Conservation (phyloP, 2,797 vertebrate genomes). For the Orestias chungarensis region DNA sequence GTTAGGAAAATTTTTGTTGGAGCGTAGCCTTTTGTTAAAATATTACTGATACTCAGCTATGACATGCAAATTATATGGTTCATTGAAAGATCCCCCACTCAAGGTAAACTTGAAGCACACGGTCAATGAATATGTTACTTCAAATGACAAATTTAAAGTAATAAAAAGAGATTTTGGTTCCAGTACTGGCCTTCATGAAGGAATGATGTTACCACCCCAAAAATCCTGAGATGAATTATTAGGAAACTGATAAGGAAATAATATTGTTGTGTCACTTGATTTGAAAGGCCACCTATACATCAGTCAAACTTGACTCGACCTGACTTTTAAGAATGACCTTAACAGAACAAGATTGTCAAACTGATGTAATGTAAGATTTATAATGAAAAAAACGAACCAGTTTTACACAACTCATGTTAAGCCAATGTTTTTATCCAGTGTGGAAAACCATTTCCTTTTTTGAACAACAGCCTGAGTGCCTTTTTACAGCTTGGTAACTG, state of each 20-base stretch:
- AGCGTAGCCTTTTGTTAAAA: neutral
- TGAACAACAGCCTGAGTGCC: neutral
- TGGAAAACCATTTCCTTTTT: neutral
- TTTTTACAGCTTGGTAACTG: neutral
- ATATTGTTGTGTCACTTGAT: neutral
- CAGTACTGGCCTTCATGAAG: neutral
- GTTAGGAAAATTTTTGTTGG: conserved; percentile 6
- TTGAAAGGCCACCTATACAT: neutral
- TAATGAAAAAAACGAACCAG: neutral
- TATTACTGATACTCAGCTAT: conserved; percentile 14
- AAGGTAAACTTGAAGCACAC: conserved; percentile 1
- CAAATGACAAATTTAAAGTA: neutral
- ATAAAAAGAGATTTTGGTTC: neutral
- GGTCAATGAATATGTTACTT: neutral
- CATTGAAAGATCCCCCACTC: neutral
- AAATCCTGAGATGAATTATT: neutral
- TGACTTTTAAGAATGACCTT: neutral
- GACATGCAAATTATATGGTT: conserved; percentile 11
- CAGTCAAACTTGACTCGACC: neutral
- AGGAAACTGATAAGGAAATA: neutral
- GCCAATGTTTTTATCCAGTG: neutral
- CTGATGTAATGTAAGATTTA: neutral
- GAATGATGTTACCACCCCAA: neutral
- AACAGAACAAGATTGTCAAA: neutral
- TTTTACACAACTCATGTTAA: neutral